Percentiles rank a stretch among this genome's conserved stretches.
These are phyloP conservation scores for Bolinopsis microptera DNA, from an alignment of 37 sponge, comb jelly and placozoan genomes.

Conservation along the genomic window DNA sequence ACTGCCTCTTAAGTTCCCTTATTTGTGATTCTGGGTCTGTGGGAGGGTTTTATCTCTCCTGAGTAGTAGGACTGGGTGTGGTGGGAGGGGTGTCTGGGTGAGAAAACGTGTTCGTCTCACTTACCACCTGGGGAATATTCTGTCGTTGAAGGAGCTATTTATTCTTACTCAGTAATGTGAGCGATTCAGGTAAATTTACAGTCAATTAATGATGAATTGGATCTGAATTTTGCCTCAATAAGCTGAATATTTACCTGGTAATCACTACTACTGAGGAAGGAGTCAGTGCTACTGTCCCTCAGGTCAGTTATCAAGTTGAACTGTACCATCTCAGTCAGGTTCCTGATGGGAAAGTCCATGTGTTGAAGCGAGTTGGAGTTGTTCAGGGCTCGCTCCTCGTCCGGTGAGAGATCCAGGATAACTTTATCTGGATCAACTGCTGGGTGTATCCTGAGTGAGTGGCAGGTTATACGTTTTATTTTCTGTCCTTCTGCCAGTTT, in stretches of 20 bases:
- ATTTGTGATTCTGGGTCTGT: not conserved
- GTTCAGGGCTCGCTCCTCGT: not conserved
- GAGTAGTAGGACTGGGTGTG: not conserved
- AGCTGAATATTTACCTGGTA: not conserved
- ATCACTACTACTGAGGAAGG: not conserved
- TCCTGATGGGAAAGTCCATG: not conserved
- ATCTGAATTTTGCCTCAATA: too few species aligned
- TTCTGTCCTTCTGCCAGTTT: not conserved
- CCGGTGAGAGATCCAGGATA: not conserved
- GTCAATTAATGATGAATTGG: too few species aligned
- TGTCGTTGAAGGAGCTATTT: too few species aligned
- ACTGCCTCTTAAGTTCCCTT: not conserved
- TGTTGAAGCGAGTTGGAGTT: not conserved
- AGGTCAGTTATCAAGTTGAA: not conserved
- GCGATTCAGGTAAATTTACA: too few species aligned
- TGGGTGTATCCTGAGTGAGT: not conserved
- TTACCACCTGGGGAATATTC: not conserved
- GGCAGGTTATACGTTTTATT: not conserved
- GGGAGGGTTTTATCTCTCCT: not conserved
- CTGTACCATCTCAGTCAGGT: not conserved
- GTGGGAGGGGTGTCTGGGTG: slow-evolving; percentile 3
- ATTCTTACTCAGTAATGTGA: too few species aligned
- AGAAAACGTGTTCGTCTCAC: not conserved
- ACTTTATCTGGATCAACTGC: slow-evolving; percentile 13
- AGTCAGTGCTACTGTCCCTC: not conserved